Conservation (phyloP, 2,888 invertebrate species). For the Ophioninae sp. region DNA sequence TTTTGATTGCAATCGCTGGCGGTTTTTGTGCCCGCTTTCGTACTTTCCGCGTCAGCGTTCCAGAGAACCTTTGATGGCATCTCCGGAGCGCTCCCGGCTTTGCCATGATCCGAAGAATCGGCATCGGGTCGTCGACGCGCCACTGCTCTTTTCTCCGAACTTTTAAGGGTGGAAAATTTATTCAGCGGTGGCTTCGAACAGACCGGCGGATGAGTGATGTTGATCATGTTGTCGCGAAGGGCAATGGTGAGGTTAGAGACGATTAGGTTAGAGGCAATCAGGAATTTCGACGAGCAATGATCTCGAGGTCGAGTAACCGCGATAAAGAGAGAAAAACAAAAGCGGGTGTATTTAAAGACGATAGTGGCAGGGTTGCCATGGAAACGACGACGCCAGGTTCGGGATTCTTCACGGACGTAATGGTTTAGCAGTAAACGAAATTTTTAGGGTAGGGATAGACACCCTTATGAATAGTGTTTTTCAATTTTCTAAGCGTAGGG, state of each 20-base stretch:
- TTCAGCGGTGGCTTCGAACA: constrained; percentile 67
- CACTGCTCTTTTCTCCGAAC: constrained; percentile 30
- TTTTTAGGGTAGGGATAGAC: too few species aligned
- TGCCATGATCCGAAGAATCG: neutral
- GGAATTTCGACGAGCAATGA: neutral
- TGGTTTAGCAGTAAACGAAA: too few species aligned
- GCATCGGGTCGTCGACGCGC: neutral
- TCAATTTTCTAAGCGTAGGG: too few species aligned
- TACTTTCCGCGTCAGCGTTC: neutral
- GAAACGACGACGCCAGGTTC: neutral
- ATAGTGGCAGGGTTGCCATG: constrained; percentile 36
- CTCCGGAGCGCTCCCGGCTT: neutral
- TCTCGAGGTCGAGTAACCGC: constrained; percentile 13
- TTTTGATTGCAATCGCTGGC: constrained; percentile 73
- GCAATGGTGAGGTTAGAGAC: neutral
- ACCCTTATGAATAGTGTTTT: too few species aligned
- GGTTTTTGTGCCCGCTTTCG: constrained; percentile 39
- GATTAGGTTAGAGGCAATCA: neutral
- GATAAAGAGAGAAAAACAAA: constrained; percentile 8
- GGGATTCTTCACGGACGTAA: neutral
- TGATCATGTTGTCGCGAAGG: constrained; percentile 64
- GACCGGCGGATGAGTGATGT: constrained; percentile 69
- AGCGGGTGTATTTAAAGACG: constrained; percentile 40
- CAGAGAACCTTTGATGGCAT: neutral
- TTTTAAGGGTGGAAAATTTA: constrained; percentile 45